phyloP scores from a whole-genome alignment of 2,888 invertebrate species.

The Cataglyphis altisquamis region DNA sequence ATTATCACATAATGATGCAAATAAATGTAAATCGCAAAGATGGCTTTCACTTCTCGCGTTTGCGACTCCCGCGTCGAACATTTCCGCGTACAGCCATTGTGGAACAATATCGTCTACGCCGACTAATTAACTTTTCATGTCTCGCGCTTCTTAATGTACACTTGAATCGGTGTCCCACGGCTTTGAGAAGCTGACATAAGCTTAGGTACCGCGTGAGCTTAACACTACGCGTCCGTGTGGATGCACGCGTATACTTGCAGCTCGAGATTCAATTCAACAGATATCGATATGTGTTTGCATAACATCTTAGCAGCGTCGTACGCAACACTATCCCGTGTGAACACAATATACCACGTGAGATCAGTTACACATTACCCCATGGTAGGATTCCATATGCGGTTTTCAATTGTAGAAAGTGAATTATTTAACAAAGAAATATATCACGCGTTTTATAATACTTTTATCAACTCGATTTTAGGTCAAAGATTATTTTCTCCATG shows the following conservation, averaged over 20 bases:
- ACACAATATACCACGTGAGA: constrained; percentile 68
- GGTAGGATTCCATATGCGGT: constrained; percentile 28
- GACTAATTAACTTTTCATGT: constrained; percentile 66
- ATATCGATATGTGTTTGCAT: constrained; percentile 59
- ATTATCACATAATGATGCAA: background rate
- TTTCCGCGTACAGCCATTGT: constrained; percentile 40
- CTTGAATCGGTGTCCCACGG: constrained; percentile 24
- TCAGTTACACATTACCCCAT: constrained; percentile 36
- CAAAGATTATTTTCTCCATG: background rate
- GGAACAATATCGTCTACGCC: constrained; percentile 45
- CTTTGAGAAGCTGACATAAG: constrained; percentile 38
- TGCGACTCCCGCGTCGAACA: constrained; percentile 42
- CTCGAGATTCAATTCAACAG: constrained; percentile 48
- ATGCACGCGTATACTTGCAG: constrained; percentile 3
- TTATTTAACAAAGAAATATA: constrained; percentile 11
- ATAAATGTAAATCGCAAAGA: constrained; percentile 11
- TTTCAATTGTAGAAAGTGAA: constrained; percentile 55
- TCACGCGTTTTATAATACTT: constrained; percentile 16
- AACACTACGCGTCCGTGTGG: constrained; percentile 16
- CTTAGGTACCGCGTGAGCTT: constrained; percentile 31
- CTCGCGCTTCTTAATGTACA: constrained; percentile 47
- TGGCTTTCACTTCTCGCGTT: constrained; percentile 68
- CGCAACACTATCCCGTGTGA: constrained; percentile 46
- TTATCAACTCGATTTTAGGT: background rate
- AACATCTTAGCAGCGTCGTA: constrained; percentile 58